Conservation (phyloP, 2,888 invertebrate species). For the Gymnocheta viridis region DNA sequence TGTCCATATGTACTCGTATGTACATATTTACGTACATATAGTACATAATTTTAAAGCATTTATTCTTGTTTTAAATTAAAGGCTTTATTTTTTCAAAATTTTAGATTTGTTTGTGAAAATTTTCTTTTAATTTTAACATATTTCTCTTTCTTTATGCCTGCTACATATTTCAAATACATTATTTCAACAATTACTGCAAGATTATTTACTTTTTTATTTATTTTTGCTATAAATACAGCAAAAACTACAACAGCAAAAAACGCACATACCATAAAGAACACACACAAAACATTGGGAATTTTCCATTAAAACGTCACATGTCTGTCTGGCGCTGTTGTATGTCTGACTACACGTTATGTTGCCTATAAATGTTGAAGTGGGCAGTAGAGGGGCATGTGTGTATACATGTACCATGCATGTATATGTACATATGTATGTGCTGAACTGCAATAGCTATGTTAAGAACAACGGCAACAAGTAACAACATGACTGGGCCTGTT, state of each 20-base stretch:
- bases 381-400: neutral
- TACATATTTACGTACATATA: too few relatives aligned
- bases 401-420: neutral
- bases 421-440: neutral
- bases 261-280: constrained; percentile 53
- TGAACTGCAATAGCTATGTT: neutral
- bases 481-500: constrained; percentile 40
- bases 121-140: constrained; percentile 10
- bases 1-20: too few relatives aligned
- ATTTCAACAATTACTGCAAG: neutral
- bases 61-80: too few relatives aligned
- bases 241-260: constrained; percentile 28
- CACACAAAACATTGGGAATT: constrained; percentile 69
- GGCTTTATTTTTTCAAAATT: too few relatives aligned
- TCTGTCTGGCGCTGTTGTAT: constrained; percentile 39
- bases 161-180: constrained; percentile 9
- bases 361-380: constrained; percentile 26
- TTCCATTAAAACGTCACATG: constrained; percentile 70
- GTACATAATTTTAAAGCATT: too few relatives aligned
- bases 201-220: neutral
- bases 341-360: constrained; percentile 25
- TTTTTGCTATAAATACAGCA: constrained; percentile 22
- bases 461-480: constrained; percentile 8
- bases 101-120: neutral
- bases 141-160: neutral